phyloP scores from a whole-genome alignment of 1,140 invertebrate genomes.

The Monochamus saltuarius region DNA sequence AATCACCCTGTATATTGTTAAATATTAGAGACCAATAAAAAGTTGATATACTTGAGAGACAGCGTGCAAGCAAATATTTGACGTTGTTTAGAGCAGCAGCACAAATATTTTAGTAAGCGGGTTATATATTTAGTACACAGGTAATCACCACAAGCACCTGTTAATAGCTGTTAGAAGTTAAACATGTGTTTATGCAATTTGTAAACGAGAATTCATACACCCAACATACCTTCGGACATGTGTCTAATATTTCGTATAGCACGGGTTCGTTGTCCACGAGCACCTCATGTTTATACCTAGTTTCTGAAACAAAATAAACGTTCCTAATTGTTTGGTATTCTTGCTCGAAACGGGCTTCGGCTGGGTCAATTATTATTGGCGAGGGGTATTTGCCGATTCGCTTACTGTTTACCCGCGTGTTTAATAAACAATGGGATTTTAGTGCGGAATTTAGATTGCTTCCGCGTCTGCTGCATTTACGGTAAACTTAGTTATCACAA shows the following conservation, averaged over 20 bases:
- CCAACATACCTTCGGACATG: constrained; percentile 78
- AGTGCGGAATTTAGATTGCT: too few relatives aligned
- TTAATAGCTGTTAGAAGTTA: constrained; percentile 3
- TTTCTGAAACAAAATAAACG: constrained; percentile 65
- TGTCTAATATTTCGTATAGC: constrained; percentile 89
- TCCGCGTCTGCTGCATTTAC: too few relatives aligned
- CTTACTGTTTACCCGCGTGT: too few relatives aligned
- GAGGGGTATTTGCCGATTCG: too few relatives aligned
- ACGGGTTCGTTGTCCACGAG: constrained; percentile 86
- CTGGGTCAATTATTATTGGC: too few relatives aligned
- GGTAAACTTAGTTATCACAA: too few relatives aligned
- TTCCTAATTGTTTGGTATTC: constrained; percentile 1
- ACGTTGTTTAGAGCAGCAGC: background rate
- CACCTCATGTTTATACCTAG: constrained; percentile 89
- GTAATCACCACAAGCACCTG: background rate
- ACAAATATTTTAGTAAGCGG: background rate
- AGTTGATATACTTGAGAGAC: too few relatives aligned
- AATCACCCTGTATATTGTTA: too few relatives aligned
- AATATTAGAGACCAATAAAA: too few relatives aligned
- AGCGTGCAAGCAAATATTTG: background rate
- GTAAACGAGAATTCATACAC: too few relatives aligned
- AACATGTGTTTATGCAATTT: constrained; percentile 1
- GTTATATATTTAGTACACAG: constrained; percentile 3
- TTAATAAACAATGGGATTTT: too few relatives aligned
- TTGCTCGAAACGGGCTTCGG: too few relatives aligned